Evolutionary conservation across 2,797 vertebrate species (phyloP).

Genomic region (Scyliorhinus canicula): DNA sequence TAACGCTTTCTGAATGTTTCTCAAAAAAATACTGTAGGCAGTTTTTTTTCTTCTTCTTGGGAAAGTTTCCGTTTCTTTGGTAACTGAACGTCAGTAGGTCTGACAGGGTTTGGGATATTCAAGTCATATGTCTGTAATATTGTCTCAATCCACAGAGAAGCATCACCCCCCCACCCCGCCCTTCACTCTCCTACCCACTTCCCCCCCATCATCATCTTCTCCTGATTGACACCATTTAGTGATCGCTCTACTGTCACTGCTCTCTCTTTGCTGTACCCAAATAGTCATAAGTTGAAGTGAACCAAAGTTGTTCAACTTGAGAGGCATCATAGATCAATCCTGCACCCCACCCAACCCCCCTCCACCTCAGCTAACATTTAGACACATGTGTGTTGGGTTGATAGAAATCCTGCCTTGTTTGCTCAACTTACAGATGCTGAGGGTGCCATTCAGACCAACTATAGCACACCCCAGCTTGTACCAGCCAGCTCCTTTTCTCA

Average conservation of each 20-base stretch:
- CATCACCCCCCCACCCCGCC: too few species aligned
- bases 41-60: neutral
- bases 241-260: neutral
- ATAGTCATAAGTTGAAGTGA: neutral
- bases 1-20: neutral
- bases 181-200: neutral
- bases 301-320: neutral
- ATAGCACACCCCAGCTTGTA: neutral
- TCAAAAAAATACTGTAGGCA: slow-evolving; percentile 14
- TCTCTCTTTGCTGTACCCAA: neutral
- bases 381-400: neutral
- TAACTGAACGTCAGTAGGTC: neutral
- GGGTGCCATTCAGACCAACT: neutral
- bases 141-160: neutral
- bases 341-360: neutral
- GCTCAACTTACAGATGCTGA: neutral
- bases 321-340: neutral
- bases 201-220: neutral
- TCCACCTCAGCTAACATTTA: neutral
- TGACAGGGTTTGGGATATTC: slow-evolving; percentile 2
- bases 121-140: neutral
- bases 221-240: neutral
- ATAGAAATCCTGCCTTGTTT: neutral
- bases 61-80: neutral
- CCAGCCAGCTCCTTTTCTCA: neutral